phyloP scores from a whole-genome alignment of 1,140 invertebrate species.

The Agraylea sexmaculata region DNA sequence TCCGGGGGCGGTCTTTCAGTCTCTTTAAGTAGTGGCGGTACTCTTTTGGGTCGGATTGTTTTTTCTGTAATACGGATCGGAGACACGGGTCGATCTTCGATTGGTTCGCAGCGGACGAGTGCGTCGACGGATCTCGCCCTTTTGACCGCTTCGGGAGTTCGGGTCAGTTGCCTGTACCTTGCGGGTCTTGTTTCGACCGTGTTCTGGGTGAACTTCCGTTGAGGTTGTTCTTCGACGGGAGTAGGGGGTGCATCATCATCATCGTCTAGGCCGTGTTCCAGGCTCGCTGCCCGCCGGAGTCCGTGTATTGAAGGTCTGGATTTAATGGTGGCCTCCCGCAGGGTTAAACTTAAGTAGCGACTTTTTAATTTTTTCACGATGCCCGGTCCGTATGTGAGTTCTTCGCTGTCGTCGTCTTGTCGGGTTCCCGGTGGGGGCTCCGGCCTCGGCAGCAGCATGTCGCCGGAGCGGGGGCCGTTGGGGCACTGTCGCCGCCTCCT shows the following conservation, averaged over 20 bases:
- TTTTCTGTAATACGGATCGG: constrained; percentile 6
- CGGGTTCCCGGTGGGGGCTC: constrained; percentile 19
- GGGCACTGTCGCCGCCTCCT: constrained; percentile 38
- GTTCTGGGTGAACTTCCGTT: constrained; percentile 30
- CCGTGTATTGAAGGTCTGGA: constrained; percentile 48
- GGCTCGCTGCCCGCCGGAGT: constrained; percentile 65
- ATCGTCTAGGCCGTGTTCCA: constrained; percentile 74
- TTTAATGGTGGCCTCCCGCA: constrained; percentile 51
- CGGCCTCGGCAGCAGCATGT: constrained; percentile 7
- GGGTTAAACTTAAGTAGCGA: constrained; percentile 69
- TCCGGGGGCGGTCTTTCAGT: constrained; percentile 73
- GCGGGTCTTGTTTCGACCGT: constrained; percentile 43
- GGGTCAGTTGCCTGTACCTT: constrained; percentile 23
- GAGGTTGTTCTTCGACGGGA: constrained; percentile 24
- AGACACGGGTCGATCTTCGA: constrained; percentile 23
- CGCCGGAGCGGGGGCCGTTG: constrained; percentile 4
- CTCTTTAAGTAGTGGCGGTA: constrained; percentile 59
- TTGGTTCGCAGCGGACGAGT: constrained; percentile 48
- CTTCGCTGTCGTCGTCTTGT: constrained; percentile 47
- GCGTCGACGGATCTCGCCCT: constrained; percentile 76
- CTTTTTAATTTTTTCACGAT: constrained; percentile 79
- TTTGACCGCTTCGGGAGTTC: constrained; percentile 54
- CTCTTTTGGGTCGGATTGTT: constrained; percentile 28
- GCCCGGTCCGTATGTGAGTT: constrained; percentile 80
- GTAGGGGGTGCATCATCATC: constrained; percentile 36